Evolutionary conservation across 2,888 invertebrate genomes (phyloP).

Genomic region (Nemoura dubitans): DNA sequence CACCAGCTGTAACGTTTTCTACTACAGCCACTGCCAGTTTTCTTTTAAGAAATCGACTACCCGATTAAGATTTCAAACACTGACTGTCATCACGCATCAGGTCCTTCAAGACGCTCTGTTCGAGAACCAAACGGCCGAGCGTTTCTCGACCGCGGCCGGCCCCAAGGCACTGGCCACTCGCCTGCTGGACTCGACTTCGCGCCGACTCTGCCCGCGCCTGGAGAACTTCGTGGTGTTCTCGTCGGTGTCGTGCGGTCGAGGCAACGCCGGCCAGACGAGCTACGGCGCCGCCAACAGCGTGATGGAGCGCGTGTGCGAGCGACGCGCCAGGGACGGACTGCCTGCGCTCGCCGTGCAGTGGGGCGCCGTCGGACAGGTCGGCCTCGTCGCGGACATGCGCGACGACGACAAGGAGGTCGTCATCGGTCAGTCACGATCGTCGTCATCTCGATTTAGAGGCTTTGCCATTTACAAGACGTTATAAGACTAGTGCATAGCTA

Average conservation of each 20-base stretch:
- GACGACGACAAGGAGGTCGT: slow-evolving; percentile 74
- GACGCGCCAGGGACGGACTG: slow-evolving; percentile 72
- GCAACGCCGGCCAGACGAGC: slow-evolving; percentile 91
- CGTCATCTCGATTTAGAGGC: too few relatives aligned
- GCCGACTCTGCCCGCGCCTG: slow-evolving; percentile 66
- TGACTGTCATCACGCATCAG: too few relatives aligned
- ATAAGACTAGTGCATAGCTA: too few relatives aligned
- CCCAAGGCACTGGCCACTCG: slow-evolving; percentile 87
- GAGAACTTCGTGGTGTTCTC: slow-evolving; percentile 89
- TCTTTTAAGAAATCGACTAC: too few relatives aligned
- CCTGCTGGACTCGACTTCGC: slow-evolving; percentile 75
- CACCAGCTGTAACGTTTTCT: too few relatives aligned
- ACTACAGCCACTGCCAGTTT: too few relatives aligned
- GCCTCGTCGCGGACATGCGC: slow-evolving; percentile 67
- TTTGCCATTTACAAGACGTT: background rate
- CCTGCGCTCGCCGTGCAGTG: slow-evolving; percentile 89
- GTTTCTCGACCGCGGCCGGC: slow-evolving; percentile 72
- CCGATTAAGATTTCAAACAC: too few relatives aligned
- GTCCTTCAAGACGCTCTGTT: slow-evolving; percentile 75
- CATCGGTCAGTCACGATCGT: slow-evolving; percentile 61
- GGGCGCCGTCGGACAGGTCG: slow-evolving; percentile 92
- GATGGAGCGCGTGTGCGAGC: slow-evolving; percentile 89
- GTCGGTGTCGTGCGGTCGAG: slow-evolving; percentile 89
- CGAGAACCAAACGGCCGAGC: slow-evolving; percentile 77
- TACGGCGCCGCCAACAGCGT: slow-evolving; percentile 91